Evolutionary conservation across 1,140 invertebrate species (phyloP), one percentile per base, ranked within the genome.

Genomic region (Plectus sambesii): DNA sequence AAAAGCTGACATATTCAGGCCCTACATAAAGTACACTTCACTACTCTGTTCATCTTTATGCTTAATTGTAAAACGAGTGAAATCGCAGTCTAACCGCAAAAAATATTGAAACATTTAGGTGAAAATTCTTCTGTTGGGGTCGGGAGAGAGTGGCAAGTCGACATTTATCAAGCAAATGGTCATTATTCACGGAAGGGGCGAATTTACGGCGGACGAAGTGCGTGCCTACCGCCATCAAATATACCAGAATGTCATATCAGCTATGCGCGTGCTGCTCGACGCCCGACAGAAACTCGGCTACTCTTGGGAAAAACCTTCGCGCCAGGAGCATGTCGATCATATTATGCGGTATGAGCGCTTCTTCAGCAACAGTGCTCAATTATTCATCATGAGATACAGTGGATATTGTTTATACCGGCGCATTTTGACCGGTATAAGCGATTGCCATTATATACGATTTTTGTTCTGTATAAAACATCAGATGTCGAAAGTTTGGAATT

Each of bases 141-240:
- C 87, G 63, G 87, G 87, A 58, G 87, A 90, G 77, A 86, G 83
- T 72, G 87, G 87, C 62, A 92, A 92, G 74, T 87, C 87, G 59
- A 97, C 89, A 62, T 93, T 97, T 76, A 78, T 97, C 51, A 96
- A 97, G 76, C 89, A 97, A 78, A 97, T 97, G 90, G 81, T 85
- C 69, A 96, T 97, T 68, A 96, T 97, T 70, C 89, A 97, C 72
- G 87, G 87, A 55, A 79, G 87, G 54, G 84, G 57, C 12, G 58
- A 86, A 69, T 94, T 93, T 51, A 68, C 62, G 67, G 85, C 90
- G 53, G 82, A 84, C 54, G 84, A 86, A 65, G 74, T 90, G 53
- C 80, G 79, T 57, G 86, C 90, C 65, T 93, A 83, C 70, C 83
- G 70, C 72, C 47, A 59, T 12, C 57, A 59, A 36, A 59, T 59